Evolutionary conservation across 2,888 invertebrate species (phyloP).

Genomic region (Flabesymbios commensalis): DNA sequence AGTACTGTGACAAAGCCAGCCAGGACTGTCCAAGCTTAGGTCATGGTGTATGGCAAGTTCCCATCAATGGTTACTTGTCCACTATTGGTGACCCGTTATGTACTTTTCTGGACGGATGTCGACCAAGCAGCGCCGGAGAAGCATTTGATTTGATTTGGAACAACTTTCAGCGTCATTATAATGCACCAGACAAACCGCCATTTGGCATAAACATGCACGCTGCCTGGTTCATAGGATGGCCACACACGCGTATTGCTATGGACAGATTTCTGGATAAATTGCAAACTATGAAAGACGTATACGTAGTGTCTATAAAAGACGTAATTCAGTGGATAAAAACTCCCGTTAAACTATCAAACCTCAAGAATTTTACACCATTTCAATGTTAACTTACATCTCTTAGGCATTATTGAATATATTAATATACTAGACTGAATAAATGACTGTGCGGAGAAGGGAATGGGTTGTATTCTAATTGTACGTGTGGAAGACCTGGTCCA

Average conservation of each 20-base stretch:
- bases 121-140: background rate
- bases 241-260: background rate
- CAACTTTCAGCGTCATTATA: conserved; percentile 3
- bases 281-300: background rate
- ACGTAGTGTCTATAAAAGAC: background rate
- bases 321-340: conserved; percentile 1
- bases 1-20: conserved; percentile 71
- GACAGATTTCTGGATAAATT: background rate
- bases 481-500: no score
- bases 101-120: conserved; percentile 3
- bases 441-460: no score
- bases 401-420: no score
- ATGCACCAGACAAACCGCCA: background rate
- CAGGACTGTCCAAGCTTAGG: conserved; percentile 14
- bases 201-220: conserved; percentile 13
- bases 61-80: conserved; percentile 1
- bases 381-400: no score
- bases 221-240: conserved; percentile 5
- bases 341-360: no score
- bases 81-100: background rate
- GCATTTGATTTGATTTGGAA: background rate
- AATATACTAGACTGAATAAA: no score
- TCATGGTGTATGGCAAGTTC: conserved; percentile 1
- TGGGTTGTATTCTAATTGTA: no score
- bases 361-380: no score